Base-by-base conservation (phyloP, 2,113 vertebrate species). In the Myxocyprinus asiaticus region DNA sequence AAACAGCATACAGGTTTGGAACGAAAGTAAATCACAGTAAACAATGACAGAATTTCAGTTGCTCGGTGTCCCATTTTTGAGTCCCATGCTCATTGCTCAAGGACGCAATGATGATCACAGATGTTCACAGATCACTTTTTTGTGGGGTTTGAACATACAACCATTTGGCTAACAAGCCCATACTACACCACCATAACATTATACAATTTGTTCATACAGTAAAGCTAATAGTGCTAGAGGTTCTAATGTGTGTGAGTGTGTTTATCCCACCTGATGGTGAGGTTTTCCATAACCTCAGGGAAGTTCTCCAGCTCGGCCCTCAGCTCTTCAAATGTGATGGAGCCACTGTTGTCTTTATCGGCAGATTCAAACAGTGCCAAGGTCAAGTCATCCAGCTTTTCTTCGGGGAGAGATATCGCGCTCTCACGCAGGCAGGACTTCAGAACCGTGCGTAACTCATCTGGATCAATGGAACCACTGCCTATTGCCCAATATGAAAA, bases 211-310 rank as follows among this genome's bases (percentile, higher is more conserved):
- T n/a, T n/a, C n/a, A n/a, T n/a, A n/a, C n/a, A n/a, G n/a, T n/a
- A n/a, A n/a, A n/a, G n/a, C n/a, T 51, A 51, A 51, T 51, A 51
- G 6, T 56, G 2, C 11, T 5, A 56, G 4, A 56, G 4, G 55
- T 5, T 56, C 55, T 56, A 15, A 56, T 56, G 55, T 56, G 6
- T 56, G 7, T 9, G 47, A 48, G 47, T 48, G 47, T n/a, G 4
- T n/a, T n/a, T n/a, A n/a, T n/a, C n/a, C n/a, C 74, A 96, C 95
- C 96, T 96, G 89, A 95, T 94, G 83, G 94, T 98, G 78, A 98
- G 91, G 90, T 94, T 96, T 88, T 98, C 96, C 95, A 95, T 90
- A 70, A 97, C 93, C 47, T 95, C 95, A 0, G 96, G 96, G 69
- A 95, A 95, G 0, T 48, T 89, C 82, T 94, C 94, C 77, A 98